A percentile compares a stretch with the other conserved stretches of the same genome.
These are phyloP conservation scores for Byasa hedistus DNA, from an alignment of 2,888 invertebrate species.

Conservation along the genomic window DNA sequence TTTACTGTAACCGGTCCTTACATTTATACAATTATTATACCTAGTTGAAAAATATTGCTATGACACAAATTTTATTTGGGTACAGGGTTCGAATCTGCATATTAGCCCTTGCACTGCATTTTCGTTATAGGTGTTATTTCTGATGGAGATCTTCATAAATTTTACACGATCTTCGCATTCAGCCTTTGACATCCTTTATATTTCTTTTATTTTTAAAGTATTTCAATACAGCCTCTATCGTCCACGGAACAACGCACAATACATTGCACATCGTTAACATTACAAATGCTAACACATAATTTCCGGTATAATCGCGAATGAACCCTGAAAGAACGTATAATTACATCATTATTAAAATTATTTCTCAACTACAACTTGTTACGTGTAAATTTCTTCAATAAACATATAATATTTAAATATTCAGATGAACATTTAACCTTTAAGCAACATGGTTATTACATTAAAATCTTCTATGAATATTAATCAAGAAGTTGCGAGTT, in stretches of 20 bases:
- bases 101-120: background rate
- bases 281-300: conserved; percentile 80
- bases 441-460: conserved; percentile 19
- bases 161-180: background rate
- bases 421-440: conserved; percentile 4
- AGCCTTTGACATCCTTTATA: conserved; percentile 15
- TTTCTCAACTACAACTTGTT: too few species aligned
- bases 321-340: conserved; percentile 69
- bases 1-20: too few species aligned
- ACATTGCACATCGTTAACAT: conserved; percentile 79
- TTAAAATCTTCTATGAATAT: conserved; percentile 35
- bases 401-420: background rate
- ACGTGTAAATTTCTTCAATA: too few species aligned
- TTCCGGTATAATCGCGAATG: conserved; percentile 81
- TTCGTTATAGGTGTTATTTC: background rate
- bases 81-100: too few species aligned
- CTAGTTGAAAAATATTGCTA: too few species aligned
- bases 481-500: conserved; percentile 37
- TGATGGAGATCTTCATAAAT: background rate
- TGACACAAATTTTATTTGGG: too few species aligned
- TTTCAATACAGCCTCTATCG: conserved; percentile 69
- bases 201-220: conserved; percentile 44
- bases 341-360: too few species aligned
- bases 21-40: too few species aligned
- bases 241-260: conserved; percentile 82